These are phyloP conservation scores for Heterocephalus glaber DNA, from an alignment of 2,113 vertebrate genomes.

Conservation along the genomic window DNA sequence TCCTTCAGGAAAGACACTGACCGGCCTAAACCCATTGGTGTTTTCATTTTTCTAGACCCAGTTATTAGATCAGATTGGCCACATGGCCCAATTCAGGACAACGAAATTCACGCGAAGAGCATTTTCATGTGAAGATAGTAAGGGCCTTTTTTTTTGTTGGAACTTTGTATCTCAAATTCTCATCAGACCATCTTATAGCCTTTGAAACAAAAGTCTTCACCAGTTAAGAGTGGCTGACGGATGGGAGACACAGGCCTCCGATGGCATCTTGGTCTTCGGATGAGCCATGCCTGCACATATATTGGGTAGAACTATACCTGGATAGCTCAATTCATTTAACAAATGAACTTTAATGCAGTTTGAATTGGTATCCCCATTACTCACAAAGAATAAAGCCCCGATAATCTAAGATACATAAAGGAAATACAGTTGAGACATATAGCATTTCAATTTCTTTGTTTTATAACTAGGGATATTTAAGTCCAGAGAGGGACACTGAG, in stretches of 20 bases:
- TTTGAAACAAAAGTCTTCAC: not conserved
- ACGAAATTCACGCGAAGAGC: not conserved
- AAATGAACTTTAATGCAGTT: not conserved
- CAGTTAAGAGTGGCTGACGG: not conserved
- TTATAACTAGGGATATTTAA: not conserved
- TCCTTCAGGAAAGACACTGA: not conserved
- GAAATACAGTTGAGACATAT: not conserved
- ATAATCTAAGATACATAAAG: not conserved
- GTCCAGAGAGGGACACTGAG: not conserved
- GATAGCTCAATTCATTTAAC: not conserved
- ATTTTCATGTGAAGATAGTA: not conserved
- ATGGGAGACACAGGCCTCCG: not conserved
- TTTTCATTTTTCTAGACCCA: not conserved
- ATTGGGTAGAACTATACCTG: not conserved
- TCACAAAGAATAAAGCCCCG: not conserved
- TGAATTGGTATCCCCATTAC: not conserved
- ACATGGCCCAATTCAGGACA: not conserved
- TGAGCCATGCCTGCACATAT: not conserved
- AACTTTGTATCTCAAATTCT: not conserved
- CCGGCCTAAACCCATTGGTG: not conserved
- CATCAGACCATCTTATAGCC: not conserved
- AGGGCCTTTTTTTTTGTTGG: not conserved
- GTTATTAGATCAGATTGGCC: not conserved
- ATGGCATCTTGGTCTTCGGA: not conserved
- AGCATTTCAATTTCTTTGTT: not conserved